Percentiles rank a stretch among this genome's conserved stretches.
Evolutionary conservation across 2,797 vertebrate species (phyloP).

Genomic region (Spheniscus humboldti): DNA sequence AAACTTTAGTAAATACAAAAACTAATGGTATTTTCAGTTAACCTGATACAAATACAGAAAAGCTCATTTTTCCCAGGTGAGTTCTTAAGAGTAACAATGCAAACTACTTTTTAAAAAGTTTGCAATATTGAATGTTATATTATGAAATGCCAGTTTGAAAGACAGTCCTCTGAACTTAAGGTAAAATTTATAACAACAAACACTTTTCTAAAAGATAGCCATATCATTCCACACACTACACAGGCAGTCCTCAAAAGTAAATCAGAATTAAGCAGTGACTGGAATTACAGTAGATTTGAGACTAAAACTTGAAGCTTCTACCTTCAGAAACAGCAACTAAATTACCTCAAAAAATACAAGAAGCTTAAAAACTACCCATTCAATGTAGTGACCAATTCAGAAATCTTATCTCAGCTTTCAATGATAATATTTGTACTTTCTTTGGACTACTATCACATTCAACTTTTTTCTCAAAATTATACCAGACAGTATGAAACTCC

Average conservation of each 20-base stretch:
- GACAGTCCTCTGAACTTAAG: neutral
- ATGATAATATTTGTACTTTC: neutral
- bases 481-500: neutral
- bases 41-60: neutral
- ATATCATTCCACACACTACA: neutral
- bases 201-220: neutral
- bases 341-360: neutral
- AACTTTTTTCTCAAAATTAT: neutral
- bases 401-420: neutral
- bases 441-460: neutral
- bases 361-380: neutral
- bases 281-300: neutral
- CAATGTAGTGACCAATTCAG: neutral
- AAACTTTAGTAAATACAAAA: neutral
- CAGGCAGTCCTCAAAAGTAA: neutral
- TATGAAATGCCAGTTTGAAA: neutral
- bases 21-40: neutral
- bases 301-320: neutral
- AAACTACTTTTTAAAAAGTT: neutral
- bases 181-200: neutral
- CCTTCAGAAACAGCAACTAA: neutral
- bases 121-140: accelerated
- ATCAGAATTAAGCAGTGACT: neutral
- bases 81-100: neutral
- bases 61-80: neutral